Conservation (phyloP, 2,113 vertebrate species). For the Lonchura striata region DNA sequence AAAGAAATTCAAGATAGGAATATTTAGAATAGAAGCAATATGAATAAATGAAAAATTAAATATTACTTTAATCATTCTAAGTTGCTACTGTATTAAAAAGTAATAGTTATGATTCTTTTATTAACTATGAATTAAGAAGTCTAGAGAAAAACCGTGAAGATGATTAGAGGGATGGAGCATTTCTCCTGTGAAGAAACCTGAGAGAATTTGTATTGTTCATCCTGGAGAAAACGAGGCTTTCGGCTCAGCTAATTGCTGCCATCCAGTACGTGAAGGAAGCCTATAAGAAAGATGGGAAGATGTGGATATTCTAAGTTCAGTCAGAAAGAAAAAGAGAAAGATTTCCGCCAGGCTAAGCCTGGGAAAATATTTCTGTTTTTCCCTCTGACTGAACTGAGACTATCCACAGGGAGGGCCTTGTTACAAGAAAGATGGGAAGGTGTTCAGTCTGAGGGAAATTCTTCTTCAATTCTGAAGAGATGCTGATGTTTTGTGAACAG, state of each 20-base stretch:
- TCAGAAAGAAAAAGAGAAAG: no score
- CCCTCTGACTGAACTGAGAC: no score
- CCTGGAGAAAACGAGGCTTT: neutral
- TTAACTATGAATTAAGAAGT: neutral
- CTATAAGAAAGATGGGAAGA: neutral
- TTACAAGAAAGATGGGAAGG: no score
- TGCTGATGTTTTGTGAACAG: no score
- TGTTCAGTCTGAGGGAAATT: no score
- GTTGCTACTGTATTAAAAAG: neutral
- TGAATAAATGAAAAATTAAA: neutral
- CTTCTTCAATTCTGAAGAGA: no score
- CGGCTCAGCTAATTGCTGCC: neutral
- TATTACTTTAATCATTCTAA: neutral
- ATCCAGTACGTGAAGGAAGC: neutral
- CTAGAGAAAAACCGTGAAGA: neutral
- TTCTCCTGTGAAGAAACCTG: neutral
- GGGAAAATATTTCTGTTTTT: no score
- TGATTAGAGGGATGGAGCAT: neutral
- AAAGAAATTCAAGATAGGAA: neutral
- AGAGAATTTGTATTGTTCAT: neutral
- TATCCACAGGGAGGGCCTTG: no score
- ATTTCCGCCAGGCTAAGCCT: no score
- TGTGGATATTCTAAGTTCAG: no score
- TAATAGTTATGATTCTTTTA: neutral
- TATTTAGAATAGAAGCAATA: neutral